Conservation (phyloP, 2,797 vertebrate genomes). For the Cyclura pinguis region DNA sequence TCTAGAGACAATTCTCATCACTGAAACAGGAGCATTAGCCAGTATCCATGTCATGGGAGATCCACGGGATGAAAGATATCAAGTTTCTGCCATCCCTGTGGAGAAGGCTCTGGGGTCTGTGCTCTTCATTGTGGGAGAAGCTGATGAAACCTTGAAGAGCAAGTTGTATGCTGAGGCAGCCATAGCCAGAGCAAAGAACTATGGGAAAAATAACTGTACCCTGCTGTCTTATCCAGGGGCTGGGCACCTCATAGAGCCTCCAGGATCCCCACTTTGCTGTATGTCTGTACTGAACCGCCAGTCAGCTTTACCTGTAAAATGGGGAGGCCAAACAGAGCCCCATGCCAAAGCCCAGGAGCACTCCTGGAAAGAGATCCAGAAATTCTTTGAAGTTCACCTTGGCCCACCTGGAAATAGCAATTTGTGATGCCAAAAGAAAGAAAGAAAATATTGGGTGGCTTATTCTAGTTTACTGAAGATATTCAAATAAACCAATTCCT, state of each 20-base stretch:
- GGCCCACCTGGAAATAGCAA: neutral
- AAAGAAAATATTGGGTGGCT: too few relatives aligned
- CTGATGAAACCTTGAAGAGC: conserved; percentile 65
- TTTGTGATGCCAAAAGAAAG: conserved; percentile 51
- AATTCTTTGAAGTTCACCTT: conserved; percentile 63
- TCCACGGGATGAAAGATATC: conserved; percentile 67
- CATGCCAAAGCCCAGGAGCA: conserved; percentile 71
- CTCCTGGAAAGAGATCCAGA: conserved; percentile 67
- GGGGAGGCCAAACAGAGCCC: conserved; percentile 66
- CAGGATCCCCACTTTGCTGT: conserved; percentile 57
- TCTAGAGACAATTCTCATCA: neutral
- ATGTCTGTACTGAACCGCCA: conserved; percentile 24
- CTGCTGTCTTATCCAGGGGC: conserved; percentile 64
- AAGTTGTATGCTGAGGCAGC: conserved; percentile 65
- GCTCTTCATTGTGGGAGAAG: conserved; percentile 75
- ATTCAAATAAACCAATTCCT: neutral
- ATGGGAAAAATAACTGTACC: conserved; percentile 23
- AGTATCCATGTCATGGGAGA: conserved; percentile 60
- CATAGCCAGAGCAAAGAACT: conserved; percentile 46
- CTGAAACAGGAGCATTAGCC: conserved; percentile 68
- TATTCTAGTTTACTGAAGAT: neutral
- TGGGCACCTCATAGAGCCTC: conserved; percentile 73
- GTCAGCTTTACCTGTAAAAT: neutral
- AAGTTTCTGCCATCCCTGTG: conserved; percentile 62
- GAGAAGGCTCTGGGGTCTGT: conserved; percentile 65